Conservation (phyloP, 2,888 invertebrate species). For the Stegophylla sp. region DNA sequence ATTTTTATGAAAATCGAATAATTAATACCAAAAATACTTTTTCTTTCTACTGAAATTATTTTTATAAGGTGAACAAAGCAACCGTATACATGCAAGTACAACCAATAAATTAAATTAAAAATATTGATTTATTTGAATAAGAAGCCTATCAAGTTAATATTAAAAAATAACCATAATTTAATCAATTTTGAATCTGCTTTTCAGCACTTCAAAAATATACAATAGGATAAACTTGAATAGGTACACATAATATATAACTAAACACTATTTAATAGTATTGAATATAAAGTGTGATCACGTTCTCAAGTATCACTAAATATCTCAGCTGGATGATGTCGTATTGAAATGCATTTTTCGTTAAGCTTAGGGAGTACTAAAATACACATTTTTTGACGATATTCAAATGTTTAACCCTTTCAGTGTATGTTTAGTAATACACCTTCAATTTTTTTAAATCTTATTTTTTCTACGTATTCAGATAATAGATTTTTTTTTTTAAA, state of each 20-base stretch:
- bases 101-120: slow-evolving; percentile 10
- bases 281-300: too few relatives aligned
- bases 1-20: neutral
- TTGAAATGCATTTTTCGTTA: too few relatives aligned
- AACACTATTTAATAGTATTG: neutral
- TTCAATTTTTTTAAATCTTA: too few relatives aligned
- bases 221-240: neutral
- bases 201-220: neutral
- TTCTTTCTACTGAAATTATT: slow-evolving; percentile 8
- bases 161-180: neutral
- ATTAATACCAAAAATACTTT: neutral
- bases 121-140: slow-evolving; percentile 3
- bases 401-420: too few relatives aligned
- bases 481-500: too few relatives aligned
- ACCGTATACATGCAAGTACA: neutral
- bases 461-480: too few relatives aligned
- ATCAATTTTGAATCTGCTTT: neutral
- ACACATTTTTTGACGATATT: too few relatives aligned
- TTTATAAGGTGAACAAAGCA: neutral
- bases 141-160: neutral
- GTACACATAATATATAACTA: neutral
- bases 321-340: too few relatives aligned
- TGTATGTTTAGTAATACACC: too few relatives aligned
- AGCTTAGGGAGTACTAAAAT: too few relatives aligned
- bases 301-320: too few relatives aligned